Evolutionary conservation across 1,140 invertebrate genomes (phyloP).

Genomic region (Drosophila ambigua): DNA sequence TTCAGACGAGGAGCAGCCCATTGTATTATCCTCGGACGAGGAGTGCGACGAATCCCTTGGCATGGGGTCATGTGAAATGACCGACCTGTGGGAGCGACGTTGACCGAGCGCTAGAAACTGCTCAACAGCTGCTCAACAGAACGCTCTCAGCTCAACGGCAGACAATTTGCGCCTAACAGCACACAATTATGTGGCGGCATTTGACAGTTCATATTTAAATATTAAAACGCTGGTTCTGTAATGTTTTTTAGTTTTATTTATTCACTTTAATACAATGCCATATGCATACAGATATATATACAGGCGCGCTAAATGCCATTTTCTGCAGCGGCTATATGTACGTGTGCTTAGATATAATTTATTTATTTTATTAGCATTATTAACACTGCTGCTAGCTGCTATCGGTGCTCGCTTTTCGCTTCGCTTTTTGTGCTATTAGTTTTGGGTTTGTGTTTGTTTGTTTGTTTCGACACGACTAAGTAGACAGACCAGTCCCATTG

Average conservation of each 20-base stretch:
- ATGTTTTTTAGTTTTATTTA: constrained; percentile 37
- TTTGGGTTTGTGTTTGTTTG: constrained; percentile 34
- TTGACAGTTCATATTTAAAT: not conserved
- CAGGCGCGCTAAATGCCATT: constrained; percentile 33
- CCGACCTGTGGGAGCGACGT: too few relatives aligned
- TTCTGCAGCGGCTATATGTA: constrained; percentile 11
- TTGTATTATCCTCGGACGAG: too few relatives aligned
- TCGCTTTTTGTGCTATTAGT: constrained; percentile 49
- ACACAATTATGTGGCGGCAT: too few relatives aligned
- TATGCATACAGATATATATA: constrained; percentile 17
- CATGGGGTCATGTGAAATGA: too few relatives aligned
- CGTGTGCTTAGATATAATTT: constrained; percentile 15
- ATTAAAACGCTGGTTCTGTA: not conserved
- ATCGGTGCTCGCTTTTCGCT: constrained; percentile 26
- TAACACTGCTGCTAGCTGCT: constrained; percentile 10
- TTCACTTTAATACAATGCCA: constrained; percentile 50
- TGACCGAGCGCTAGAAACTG: too few relatives aligned
- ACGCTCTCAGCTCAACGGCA: too few relatives aligned
- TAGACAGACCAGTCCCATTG: constrained; percentile 77
- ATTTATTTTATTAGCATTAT: constrained; percentile 64
- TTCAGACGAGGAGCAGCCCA: too few relatives aligned
- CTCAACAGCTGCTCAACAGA: too few relatives aligned
- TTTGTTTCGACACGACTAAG: constrained; percentile 72
- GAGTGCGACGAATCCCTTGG: too few relatives aligned
- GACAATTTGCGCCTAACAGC: too few relatives aligned